Base-by-base conservation (phyloP, 2,113 vertebrate species). In the Melanotaenia duboulayi region DNA sequence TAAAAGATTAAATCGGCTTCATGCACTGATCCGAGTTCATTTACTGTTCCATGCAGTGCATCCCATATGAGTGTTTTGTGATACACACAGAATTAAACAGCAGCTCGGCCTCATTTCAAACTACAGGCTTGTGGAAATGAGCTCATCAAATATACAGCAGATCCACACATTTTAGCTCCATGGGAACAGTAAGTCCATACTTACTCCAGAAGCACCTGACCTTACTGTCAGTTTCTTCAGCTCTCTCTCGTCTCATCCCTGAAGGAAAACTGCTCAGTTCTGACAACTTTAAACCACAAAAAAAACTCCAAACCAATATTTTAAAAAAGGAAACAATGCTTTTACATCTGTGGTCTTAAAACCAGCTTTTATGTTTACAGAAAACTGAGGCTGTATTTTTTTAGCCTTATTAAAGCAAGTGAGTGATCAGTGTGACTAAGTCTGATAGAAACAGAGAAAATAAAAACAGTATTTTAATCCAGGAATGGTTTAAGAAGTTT, bases 131-230 rank as follows among this genome's bases (percentile, higher is more conserved):
- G 42, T 61, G 32, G 44, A 75, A 62, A 83, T 40, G 20, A 59
- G 58, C 37, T 40, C 22, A 24, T 20, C 20, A 24, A 28, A 49
- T 24, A 63, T 61, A 70, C 63, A 76, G 51, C 54, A 59, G 54
- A 70, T 25, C 14, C 42, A 37, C 63, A 59, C 20, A 42, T 76
- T 65, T 63, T n/a, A 48, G 22, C 48, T 59, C 65, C 50, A 58
- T 23, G 28, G 54, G 65, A 76, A 80, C 52, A 58, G 22, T 10
- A 22, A 42, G 49, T 35, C 25, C 39, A 59, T 23, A 58, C 55
- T 37, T 58, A 17, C 64, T 49, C 16, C 3, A 2, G 44, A 68
- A 13, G 16, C 35, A 50, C 51, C 42, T 1, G 17, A 42, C 62
- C 2, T 25, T 52, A 61, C 51, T 67, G 19, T 55, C 4, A 59